Evolutionary conservation across 2,888 invertebrate species (phyloP).

Genomic region (Hydropsyche betteni): DNA sequence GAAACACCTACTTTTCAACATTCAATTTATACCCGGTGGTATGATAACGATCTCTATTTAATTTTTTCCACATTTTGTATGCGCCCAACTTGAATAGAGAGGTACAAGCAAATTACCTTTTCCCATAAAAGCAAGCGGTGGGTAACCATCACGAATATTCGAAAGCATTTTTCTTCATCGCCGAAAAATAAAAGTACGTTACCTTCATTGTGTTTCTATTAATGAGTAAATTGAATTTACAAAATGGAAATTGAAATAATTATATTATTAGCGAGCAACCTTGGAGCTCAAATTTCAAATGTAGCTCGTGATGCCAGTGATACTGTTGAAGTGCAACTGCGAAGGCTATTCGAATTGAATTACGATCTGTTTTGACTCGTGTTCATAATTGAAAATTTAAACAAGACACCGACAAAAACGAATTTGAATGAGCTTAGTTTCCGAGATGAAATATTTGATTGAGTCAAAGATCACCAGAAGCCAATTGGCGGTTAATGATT

Average conservation of each 20-base stretch:
- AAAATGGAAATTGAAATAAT: constrained; percentile 22
- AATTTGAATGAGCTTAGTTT: neutral
- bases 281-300: neutral
- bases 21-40: constrained; percentile 36
- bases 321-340: constrained; percentile 6
- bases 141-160: neutral
- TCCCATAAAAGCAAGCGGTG: constrained; percentile 24
- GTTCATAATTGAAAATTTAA: constrained; percentile 26
- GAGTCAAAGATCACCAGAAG: constrained; percentile 10
- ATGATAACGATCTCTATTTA: constrained; percentile 35
- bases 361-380: constrained; percentile 6
- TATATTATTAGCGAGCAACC: constrained; percentile 6
- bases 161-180: too few relatives aligned
- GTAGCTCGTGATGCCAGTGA: neutral
- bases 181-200: too few relatives aligned
- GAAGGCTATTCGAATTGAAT: constrained; percentile 23
- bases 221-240: neutral
- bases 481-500: neutral
- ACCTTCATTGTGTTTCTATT: too few relatives aligned
- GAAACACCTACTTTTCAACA: constrained; percentile 41
- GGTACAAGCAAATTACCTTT: constrained; percentile 22
- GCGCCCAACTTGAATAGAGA: constrained; percentile 25
- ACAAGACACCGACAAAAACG: constrained; percentile 1
- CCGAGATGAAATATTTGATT: constrained; percentile 29
- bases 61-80: constrained; percentile 29